A percentile compares a stretch with the other conserved stretches of the same genome.
phyloP scores from a whole-genome alignment of 2,888 invertebrate species.

The Tenthredo mesomela region DNA sequence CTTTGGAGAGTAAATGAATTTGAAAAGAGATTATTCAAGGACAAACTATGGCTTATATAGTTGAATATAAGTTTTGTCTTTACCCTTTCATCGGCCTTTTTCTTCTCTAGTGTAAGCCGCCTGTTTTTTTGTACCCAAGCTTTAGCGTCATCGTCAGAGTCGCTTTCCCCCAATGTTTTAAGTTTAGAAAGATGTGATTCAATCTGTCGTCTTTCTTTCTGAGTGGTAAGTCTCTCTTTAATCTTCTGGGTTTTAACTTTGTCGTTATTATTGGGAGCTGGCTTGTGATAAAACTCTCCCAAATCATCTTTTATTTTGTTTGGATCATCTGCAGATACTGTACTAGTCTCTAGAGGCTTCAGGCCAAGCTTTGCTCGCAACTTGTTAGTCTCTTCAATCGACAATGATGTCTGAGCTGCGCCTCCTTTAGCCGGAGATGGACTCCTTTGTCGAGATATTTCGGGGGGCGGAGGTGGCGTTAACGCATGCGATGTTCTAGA shows the following conservation, averaged over 20 bases:
- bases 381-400: conserved; percentile 92
- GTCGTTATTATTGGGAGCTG: conserved; percentile 87
- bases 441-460: conserved; percentile 66
- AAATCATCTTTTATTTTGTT: conserved; percentile 79
- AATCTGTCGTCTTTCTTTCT: conserved; percentile 89
- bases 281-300: conserved; percentile 94
- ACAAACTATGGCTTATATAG: neutral
- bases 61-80: conserved; percentile 64
- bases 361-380: conserved; percentile 95
- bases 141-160: conserved; percentile 86
- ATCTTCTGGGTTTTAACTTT: conserved; percentile 90
- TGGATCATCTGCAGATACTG: conserved; percentile 68
- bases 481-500: conserved; percentile 70
- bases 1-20: neutral
- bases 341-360: conserved; percentile 90
- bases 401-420: conserved; percentile 81
- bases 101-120: conserved; percentile 87
- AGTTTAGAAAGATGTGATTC: conserved; percentile 84
- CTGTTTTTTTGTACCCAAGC: conserved; percentile 93
- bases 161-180: conserved; percentile 85
- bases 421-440: conserved; percentile 74
- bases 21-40: neutral
- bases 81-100: conserved; percentile 91
- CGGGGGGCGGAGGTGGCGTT: conserved; percentile 73
- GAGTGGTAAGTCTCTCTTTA: conserved; percentile 87